phyloP scores from a whole-genome alignment of 1,140 invertebrate genomes.

The Saccostrea cuccullata region DNA sequence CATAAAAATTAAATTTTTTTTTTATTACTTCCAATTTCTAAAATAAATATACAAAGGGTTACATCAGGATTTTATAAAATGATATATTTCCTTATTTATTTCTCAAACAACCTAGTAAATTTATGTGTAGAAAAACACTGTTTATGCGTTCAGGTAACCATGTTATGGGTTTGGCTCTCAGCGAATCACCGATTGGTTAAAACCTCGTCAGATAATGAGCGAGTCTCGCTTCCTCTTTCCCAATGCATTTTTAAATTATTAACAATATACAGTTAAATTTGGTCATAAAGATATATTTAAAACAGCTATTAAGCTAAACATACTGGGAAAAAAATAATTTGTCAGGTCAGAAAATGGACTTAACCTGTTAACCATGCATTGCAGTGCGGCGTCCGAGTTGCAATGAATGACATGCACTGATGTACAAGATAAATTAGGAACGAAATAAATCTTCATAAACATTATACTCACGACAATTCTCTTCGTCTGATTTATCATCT shows the following conservation, averaged over 20 bases:
- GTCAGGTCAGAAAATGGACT: too few relatives aligned
- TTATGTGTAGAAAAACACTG: background rate
- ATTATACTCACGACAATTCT: slow-evolving; percentile 59
- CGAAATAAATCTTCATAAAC: background rate
- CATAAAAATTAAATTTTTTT: too few relatives aligned
- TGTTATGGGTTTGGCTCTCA: background rate
- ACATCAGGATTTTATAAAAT: background rate
- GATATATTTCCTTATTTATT: background rate
- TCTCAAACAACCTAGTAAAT: background rate
- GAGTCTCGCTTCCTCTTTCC: slow-evolving; percentile 1
- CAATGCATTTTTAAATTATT: background rate
- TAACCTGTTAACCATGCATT: too few relatives aligned
- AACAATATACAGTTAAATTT: too few relatives aligned
- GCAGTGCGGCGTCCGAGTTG: too few relatives aligned
- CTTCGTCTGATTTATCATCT: slow-evolving; percentile 57
- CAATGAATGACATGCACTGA: background rate
- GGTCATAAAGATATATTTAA: too few relatives aligned
- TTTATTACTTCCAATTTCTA: background rate
- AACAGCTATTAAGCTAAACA: too few relatives aligned
- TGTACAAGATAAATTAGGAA: background rate
- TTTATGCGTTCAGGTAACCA: slow-evolving; percentile 23
- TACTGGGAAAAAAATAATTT: too few relatives aligned
- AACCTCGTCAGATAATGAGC: slow-evolving; percentile 6
- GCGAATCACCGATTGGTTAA: background rate
- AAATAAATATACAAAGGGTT: background rate